Percentiles rank a stretch among this genome's conserved stretches.
Evolutionary conservation across 2,888 invertebrate genomes (phyloP).

Genomic region (Phlogophora meticulosa): DNA sequence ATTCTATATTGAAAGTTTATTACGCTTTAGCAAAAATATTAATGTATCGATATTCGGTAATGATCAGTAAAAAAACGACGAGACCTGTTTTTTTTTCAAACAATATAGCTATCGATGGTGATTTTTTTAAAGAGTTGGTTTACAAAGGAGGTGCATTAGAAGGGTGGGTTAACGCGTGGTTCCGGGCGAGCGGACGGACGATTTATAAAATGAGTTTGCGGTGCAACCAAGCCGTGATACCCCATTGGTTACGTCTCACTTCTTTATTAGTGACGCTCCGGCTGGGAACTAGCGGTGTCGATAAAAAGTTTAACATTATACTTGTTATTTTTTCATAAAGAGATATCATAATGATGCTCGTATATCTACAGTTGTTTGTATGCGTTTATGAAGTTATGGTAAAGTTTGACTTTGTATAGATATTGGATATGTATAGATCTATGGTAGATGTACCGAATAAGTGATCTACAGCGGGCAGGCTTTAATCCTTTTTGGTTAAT

Average conservation of each 20-base stretch:
- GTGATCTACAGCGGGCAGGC: no score
- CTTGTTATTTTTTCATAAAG: slow-evolving; percentile 13
- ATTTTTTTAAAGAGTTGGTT: slow-evolving; percentile 68
- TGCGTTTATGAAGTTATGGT: neutral
- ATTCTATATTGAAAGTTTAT: neutral
- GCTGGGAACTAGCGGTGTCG: slow-evolving; percentile 48
- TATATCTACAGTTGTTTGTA: slow-evolving; percentile 12
- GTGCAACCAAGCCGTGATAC: slow-evolving; percentile 90
- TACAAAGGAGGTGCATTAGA: slow-evolving; percentile 78
- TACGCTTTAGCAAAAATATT: no score
- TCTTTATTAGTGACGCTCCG: slow-evolving; percentile 80
- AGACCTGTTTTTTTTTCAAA: slow-evolving; percentile 21
- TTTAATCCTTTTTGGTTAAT: neutral
- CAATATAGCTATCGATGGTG: slow-evolving; percentile 41
- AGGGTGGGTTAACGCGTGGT: slow-evolving; percentile 88
- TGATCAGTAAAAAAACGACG: neutral
- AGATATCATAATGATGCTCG: slow-evolving; percentile 9
- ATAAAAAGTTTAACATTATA: slow-evolving; percentile 39
- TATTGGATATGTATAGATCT: neutral
- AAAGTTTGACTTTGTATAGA: neutral
- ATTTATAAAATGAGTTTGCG: slow-evolving; percentile 91
- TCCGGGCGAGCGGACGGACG: slow-evolving; percentile 87
- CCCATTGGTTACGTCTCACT: slow-evolving; percentile 91
- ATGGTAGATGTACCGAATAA: neutral
- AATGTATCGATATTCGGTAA: neutral